Percentiles rank a stretch among this genome's conserved stretches.
Evolutionary conservation across 2,888 invertebrate genomes (phyloP).

Genomic region (Augiades crinisus): DNA sequence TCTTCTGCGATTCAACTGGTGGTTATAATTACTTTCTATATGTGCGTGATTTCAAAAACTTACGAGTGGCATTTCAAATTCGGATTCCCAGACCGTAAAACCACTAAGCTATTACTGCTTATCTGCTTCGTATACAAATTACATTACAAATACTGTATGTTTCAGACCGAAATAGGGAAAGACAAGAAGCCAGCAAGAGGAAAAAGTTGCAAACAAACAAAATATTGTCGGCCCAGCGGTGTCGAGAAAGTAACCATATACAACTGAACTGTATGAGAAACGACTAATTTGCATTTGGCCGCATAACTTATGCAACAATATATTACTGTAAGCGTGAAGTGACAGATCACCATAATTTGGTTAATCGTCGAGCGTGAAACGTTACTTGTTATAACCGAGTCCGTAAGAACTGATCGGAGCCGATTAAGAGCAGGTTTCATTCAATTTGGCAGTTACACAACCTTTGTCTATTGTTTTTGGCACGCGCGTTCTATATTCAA

Average conservation of each 20-base stretch:
- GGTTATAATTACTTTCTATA: no score
- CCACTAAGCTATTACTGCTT: no score
- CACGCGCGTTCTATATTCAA: slow-evolving; percentile 47
- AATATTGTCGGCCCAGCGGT: neutral
- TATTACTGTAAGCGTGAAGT: slow-evolving; percentile 12
- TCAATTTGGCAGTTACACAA: slow-evolving; percentile 28
- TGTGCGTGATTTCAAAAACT: no score
- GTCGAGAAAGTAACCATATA: slow-evolving; percentile 14
- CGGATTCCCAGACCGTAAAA: no score
- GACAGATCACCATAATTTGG: slow-evolving; percentile 23
- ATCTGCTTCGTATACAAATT: no score
- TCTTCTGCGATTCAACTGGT: no score
- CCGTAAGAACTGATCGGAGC: neutral
- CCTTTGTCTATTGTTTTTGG: slow-evolving; percentile 34
- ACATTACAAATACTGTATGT: no score
- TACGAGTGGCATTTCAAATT: no score
- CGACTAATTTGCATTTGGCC: slow-evolving; percentile 15
- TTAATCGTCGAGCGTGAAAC: slow-evolving; percentile 7
- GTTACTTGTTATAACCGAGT: neutral
- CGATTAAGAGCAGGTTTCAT: slow-evolving; percentile 7
- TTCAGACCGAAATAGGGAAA: no score
- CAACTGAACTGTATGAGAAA: slow-evolving; percentile 8
- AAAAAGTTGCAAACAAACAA: no score
- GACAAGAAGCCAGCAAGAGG: no score
- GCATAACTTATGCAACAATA: slow-evolving; percentile 23